Conservation (phyloP, 1,140 invertebrate genomes). For the Calosoma granatense region DNA sequence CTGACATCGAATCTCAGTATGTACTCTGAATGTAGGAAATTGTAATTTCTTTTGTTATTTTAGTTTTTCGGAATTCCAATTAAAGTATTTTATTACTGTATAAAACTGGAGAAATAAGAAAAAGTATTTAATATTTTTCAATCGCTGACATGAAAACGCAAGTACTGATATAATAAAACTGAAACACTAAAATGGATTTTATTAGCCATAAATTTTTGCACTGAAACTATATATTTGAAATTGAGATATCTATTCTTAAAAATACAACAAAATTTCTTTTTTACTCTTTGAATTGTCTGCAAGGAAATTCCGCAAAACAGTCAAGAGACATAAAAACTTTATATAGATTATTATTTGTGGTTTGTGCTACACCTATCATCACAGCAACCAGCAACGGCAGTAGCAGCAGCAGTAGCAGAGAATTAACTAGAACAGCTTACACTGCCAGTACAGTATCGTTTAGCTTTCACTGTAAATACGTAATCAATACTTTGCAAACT, state of each 20-base stretch:
- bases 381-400: too few relatives aligned
- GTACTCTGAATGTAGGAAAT: too few relatives aligned
- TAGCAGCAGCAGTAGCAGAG: too few relatives aligned
- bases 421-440: too few relatives aligned
- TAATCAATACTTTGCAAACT: too few relatives aligned
- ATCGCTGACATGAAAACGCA: conserved; percentile 6
- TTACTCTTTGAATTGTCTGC: neutral
- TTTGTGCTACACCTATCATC: too few relatives aligned
- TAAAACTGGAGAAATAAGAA: conserved; percentile 6
- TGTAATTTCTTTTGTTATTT: neutral
- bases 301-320: too few relatives aligned
- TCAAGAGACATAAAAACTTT: too few relatives aligned
- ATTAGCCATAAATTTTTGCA: conserved; percentile 8
- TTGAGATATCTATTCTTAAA: conserved; percentile 8
- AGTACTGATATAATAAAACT: conserved; percentile 8
- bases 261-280: conserved; percentile 3
- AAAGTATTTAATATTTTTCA: conserved; percentile 9
- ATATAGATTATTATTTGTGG: too few relatives aligned
- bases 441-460: too few relatives aligned
- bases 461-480: too few relatives aligned
- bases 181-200: conserved; percentile 2
- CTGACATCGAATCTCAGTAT: too few relatives aligned
- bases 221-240: conserved; percentile 9
- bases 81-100: conserved; percentile 8
- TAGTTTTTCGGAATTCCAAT: conserved; percentile 5